A percentile compares a stretch with the other conserved stretches of the same genome.
phyloP scores from a whole-genome alignment of 2,113 vertebrate species.

The Neodon shergylaensis region DNA sequence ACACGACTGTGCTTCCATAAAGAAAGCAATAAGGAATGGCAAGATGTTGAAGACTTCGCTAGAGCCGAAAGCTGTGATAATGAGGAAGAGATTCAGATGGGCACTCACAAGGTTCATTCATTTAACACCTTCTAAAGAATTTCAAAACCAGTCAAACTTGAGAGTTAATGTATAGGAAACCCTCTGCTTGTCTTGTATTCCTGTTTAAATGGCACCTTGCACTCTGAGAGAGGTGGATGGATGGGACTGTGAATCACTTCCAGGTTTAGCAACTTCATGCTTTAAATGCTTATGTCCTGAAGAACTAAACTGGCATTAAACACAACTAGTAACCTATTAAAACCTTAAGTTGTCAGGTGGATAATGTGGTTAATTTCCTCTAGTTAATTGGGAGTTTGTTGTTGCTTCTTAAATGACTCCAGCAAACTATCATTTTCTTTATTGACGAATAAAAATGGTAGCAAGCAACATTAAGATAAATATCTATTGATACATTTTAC shows the following conservation, averaged over 20 bases:
- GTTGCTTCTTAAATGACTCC: not conserved
- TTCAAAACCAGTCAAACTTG: not conserved
- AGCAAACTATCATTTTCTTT: conserved; percentile 18
- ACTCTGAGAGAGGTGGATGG: not conserved
- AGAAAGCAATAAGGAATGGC: conserved; percentile 94
- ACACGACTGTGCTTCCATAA: conserved; percentile 97
- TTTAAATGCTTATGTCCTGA: not conserved
- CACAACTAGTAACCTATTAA: conserved; percentile 27
- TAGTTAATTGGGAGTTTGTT: conserved; percentile 36
- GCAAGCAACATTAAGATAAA: not conserved
- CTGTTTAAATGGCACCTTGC: not conserved
- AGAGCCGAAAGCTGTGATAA: conserved; percentile 91
- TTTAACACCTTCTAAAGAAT: not conserved
- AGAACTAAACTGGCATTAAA: conserved; percentile 31
- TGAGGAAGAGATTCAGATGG: conserved; percentile 86
- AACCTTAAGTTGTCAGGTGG: not conserved
- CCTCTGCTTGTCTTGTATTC: not conserved
- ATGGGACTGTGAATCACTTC: not conserved
- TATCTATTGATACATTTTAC: not conserved
- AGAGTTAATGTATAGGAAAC: not conserved
- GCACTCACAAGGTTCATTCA: conserved; percentile 89
- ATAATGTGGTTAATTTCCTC: not conserved
- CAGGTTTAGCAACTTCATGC: not conserved
- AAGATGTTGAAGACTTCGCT: conserved; percentile 94
- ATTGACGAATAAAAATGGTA: not conserved